These are phyloP conservation scores for Psittacula derbiana DNA, from an alignment of 2,797 vertebrate genomes.

Conservation along the genomic window DNA sequence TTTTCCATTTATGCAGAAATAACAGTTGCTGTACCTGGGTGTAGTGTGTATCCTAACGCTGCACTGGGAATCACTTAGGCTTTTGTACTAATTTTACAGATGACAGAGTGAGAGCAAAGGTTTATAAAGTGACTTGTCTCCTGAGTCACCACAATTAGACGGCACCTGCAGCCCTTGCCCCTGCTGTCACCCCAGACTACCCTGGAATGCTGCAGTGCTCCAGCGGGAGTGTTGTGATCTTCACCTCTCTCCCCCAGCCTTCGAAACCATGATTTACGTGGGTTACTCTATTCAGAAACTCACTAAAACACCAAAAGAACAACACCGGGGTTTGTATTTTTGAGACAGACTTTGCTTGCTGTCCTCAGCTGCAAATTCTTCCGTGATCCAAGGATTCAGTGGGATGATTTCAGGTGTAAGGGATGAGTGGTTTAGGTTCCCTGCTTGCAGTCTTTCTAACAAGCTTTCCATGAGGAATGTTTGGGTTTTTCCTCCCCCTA, in stretches of 20 bases:
- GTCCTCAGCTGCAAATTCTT: background rate
- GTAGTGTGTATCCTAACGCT: background rate
- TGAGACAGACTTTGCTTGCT: background rate
- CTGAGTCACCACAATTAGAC: background rate
- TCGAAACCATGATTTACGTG: background rate
- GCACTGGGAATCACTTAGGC: background rate
- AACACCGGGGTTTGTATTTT: background rate
- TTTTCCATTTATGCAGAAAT: background rate
- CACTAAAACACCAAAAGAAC: fast-evolving
- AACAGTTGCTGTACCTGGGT: background rate
- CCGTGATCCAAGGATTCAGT: background rate
- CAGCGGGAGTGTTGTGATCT: background rate
- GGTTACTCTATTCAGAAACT: background rate
- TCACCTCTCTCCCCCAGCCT: background rate
- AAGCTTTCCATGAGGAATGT: background rate
- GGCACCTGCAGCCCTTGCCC: slow-evolving; percentile 26
- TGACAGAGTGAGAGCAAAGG: background rate
- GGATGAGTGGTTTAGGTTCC: background rate
- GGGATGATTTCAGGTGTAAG: background rate
- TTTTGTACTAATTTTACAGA: background rate
- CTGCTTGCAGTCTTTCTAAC: background rate
- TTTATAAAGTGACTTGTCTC: slow-evolving; percentile 6
- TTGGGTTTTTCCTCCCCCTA: fast-evolving
- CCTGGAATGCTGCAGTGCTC: background rate
- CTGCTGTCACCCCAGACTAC: background rate